phyloP scores from a whole-genome alignment of 2,113 vertebrate species.

The Phrynosoma blainvillii region DNA sequence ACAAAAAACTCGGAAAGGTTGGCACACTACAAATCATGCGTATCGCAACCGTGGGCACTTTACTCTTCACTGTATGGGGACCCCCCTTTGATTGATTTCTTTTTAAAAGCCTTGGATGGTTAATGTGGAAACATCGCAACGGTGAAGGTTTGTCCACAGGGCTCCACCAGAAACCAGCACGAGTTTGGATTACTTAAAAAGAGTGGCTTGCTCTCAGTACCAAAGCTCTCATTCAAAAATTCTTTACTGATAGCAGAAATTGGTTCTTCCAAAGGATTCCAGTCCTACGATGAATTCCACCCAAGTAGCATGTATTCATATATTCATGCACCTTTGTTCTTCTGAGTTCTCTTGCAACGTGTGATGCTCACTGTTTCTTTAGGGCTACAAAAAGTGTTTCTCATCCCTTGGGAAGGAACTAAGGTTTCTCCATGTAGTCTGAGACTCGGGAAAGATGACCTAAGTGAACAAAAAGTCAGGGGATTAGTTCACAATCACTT shows the following conservation, averaged over 20 bases:
- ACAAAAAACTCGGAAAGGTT: rapidly evolving
- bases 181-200: no score
- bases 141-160: conserved; percentile 8
- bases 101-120: not conserved
- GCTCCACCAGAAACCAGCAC: not conserved
- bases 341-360: conserved; percentile 2
- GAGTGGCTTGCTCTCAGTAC: no score
- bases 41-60: rapidly evolving
- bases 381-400: not conserved
- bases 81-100: not conserved
- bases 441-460: conserved; percentile 25
- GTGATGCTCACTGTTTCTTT: not conserved
- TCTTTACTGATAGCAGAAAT: conserved; percentile 14
- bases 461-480: conserved; percentile 1
- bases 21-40: not conserved
- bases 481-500: conserved; percentile 17
- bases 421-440: conserved; percentile 6
- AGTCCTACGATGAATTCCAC: not conserved
- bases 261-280: not conserved
- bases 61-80: not conserved
- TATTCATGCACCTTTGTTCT: not conserved
- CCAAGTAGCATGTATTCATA: not conserved
- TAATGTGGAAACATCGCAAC: not conserved
- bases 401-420: not conserved
- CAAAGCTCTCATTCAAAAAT: conserved; percentile 10